Base-by-base conservation (phyloP, 2,888 invertebrate genomes). In the Dyspetes luteomarginatus region DNA sequence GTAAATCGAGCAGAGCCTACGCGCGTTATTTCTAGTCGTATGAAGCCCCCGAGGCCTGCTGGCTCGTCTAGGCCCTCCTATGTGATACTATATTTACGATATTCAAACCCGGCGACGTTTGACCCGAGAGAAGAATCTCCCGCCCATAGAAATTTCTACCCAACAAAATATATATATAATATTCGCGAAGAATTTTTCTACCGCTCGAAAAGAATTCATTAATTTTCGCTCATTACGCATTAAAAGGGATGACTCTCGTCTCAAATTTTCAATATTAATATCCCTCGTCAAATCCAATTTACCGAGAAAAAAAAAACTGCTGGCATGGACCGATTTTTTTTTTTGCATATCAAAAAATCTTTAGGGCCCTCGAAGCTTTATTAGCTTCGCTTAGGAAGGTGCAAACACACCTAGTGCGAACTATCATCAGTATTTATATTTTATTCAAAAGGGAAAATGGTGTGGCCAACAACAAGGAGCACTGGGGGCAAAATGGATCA, bases 1-100 rank as follows among this genome's bases (percentile, higher is more conserved):
- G 52, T 62, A 62, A 77, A 64, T 71, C 69, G 69, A 56, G 69
- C 69, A 68, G 36, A 48, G 52, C 26, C 52, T 69, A 50, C 22
- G 19, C 28, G 52, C 71, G 60, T 69, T 80, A 76, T 80, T 76
- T 77, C 71, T 77, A 71, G 77, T 71, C 71, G 30, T 30, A 48
- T 36, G 56, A 48, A 74, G 48, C 56, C 56, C 56, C 26, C 62
- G 30, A 22, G 52, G 22, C 62, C 26, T 45, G 17, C 17, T n/a
- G n/a, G n/a, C n/a, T n/a, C 69, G 45, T 7, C 45, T 30, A 62
- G 30, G 41, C 69, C 24, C 52, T 9, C 52, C 7, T 36, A n/a
- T 28, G 28, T 17, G 4, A 52, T 28, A 56, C 30, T 67, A 67
- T 71, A 77, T 43, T 77, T 77, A 77, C 69, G 19, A 71, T 28